phyloP scores from a whole-genome alignment of 2,113 vertebrate genomes.

The Brachypteracias leptosomus region DNA sequence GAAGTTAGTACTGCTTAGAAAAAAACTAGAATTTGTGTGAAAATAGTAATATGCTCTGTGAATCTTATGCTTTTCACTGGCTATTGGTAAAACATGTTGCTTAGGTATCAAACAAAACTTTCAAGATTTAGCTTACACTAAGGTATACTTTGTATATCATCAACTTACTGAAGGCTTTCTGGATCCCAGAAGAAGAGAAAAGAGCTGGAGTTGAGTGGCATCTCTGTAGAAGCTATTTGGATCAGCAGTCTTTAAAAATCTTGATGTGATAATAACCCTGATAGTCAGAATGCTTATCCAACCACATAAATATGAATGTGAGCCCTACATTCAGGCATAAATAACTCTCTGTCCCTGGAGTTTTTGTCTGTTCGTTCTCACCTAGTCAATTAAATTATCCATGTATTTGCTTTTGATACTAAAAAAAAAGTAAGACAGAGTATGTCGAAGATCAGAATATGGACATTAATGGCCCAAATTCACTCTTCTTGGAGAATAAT shows the following conservation, averaged over 20 bases:
- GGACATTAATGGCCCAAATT: neutral
- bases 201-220: neutral
- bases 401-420: neutral
- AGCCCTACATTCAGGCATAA: neutral
- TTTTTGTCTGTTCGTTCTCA: neutral
- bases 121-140: neutral
- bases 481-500: neutral
- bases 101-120: neutral
- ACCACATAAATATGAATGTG: neutral
- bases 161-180: neutral
- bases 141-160: neutral
- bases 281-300: neutral
- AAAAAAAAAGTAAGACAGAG: neutral
- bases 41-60: neutral
- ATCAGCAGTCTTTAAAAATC: neutral
- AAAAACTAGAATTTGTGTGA: neutral
- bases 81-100: neutral
- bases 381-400: neutral
- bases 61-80: neutral
- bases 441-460: neutral
- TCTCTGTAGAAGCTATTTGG: neutral
- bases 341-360: neutral
- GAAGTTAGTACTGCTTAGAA: neutral
- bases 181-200: neutral
- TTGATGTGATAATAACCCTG: neutral